phyloP scores from a whole-genome alignment of 2,888 invertebrate genomes.

The Coenonympha glycerion region DNA sequence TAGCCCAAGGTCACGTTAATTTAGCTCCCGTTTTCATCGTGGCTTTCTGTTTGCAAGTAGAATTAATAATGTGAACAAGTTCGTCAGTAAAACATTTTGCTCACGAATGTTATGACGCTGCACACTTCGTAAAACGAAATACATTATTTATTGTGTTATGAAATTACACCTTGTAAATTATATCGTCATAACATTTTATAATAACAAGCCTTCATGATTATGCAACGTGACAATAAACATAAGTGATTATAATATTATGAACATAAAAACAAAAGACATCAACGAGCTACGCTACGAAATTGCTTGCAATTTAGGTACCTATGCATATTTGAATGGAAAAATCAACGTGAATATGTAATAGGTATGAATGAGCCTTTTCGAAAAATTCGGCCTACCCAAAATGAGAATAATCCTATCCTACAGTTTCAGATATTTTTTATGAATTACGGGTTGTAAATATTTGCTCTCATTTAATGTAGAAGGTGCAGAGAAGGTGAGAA shows the following conservation, averaged over 20 bases:
- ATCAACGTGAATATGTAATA: too few species aligned
- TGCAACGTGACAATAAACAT: constrained; percentile 1
- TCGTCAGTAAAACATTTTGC: constrained; percentile 16
- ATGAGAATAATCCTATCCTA: too few species aligned
- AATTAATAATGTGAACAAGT: constrained; percentile 23
- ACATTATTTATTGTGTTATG: constrained; percentile 28
- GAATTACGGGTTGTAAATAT: too few species aligned
- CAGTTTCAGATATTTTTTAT: too few species aligned
- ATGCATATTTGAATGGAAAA: not conserved
- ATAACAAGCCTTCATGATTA: not conserved
- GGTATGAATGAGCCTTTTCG: too few species aligned
- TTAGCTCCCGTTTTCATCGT: constrained; percentile 47
- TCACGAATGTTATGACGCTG: constrained; percentile 6
- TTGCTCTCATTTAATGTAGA: too few species aligned
- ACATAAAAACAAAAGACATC: constrained; percentile 51
- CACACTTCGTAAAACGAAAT: constrained; percentile 13
- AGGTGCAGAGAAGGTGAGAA: too few species aligned
- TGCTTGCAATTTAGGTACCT: constrained; percentile 20
- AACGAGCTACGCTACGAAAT: constrained; percentile 44
- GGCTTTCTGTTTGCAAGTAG: constrained; percentile 45
- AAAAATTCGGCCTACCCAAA: too few species aligned
- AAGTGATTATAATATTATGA: constrained; percentile 5
- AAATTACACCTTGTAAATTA: constrained; percentile 28
- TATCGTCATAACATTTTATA: constrained; percentile 17
- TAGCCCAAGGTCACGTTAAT: constrained; percentile 37